Base-by-base conservation (phyloP, 2,888 invertebrate genomes). In the Andrena dorsata region DNA sequence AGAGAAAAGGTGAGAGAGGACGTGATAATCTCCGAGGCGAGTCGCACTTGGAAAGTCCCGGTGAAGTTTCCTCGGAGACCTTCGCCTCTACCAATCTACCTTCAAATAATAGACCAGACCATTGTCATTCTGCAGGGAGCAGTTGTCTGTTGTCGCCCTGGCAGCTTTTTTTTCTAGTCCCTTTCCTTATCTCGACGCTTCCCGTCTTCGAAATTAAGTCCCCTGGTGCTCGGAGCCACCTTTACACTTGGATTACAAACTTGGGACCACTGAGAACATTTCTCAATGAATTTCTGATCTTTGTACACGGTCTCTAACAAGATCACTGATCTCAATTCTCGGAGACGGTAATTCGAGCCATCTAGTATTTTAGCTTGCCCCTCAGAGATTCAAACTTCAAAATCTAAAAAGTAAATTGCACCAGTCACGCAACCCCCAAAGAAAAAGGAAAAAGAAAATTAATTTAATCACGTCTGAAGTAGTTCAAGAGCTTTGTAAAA, bases 21-120 rank as follows among this genome's bases (percentile, higher is more conserved):
- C 73, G 78, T 74, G 77, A 84, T 84, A 79, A 76, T 84, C 82
- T 79, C 61, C 30, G 80, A 72, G 65, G 72, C 71, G 75, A 76
- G 73, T 72, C 72, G 66, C 49, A 68, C 51, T 28, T 8, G 56
- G 66, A 4, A 51, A 82, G 53, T 81, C 82, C 72, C 53, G 53
- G 41, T 8, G 53, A 73, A 82, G 63, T 82, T 70, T 41, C 68
- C 23, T 0, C 20, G n/a, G 26, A 32, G 58, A 72, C 49, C 73
- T 60, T 71, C 79, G 5, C 28, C 61, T 63, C 60, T 69, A 30
- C 60, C 64, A 26, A 53, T 77, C 68, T 60, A 49, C 71, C 72
- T 68, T 68, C 76, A 47, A 74, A 53, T 65, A 61, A 74, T 41
- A 26, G 69, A 80, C 49, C 23, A 26, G 26, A 41, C 26, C 16